These are phyloP conservation scores for Neomicropteryx cornuta DNA, from an alignment of 1,140 invertebrate genomes.

Conservation along the genomic window DNA sequence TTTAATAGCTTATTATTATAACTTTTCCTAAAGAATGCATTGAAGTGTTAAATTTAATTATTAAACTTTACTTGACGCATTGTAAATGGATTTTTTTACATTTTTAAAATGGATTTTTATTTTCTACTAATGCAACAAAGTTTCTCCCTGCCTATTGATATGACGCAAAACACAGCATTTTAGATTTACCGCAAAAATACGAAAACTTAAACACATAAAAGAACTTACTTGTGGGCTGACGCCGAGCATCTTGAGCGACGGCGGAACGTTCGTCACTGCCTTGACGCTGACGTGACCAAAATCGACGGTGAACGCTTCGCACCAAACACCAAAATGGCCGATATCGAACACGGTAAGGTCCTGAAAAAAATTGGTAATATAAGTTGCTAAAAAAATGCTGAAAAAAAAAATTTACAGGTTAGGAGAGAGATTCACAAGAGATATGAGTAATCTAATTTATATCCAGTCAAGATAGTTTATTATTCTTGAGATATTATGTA, in stretches of 20 bases:
- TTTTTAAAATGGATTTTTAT: slow-evolving; percentile 2
- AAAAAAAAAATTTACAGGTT: too few relatives aligned
- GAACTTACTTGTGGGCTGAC: slow-evolving; percentile 79
- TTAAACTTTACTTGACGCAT: too few relatives aligned
- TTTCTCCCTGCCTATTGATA: neutral
- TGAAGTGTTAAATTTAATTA: too few relatives aligned
- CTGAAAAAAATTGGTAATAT: slow-evolving; percentile 15
- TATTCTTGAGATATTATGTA: too few relatives aligned
- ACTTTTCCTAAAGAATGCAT: too few relatives aligned
- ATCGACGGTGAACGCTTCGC: slow-evolving; percentile 79
- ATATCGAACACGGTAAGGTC: slow-evolving; percentile 73
- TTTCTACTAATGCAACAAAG: neutral
- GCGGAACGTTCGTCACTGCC: slow-evolving; percentile 66
- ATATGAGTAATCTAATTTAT: too few relatives aligned
- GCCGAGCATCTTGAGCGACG: slow-evolving; percentile 85
- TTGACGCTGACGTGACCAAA: slow-evolving; percentile 74
- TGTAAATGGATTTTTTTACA: too few relatives aligned
- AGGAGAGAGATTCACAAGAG: too few relatives aligned
- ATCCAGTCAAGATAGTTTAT: too few relatives aligned
- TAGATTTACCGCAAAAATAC: slow-evolving; percentile 5
- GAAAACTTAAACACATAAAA: slow-evolving; percentile 6
- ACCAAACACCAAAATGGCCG: slow-evolving; percentile 80
- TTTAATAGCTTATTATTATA: too few relatives aligned
- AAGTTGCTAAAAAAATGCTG: too few relatives aligned
- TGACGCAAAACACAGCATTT: slow-evolving; percentile 5